phyloP scores from a whole-genome alignment of 2,113 vertebrate genomes.

The Aleadryas rufinucha region DNA sequence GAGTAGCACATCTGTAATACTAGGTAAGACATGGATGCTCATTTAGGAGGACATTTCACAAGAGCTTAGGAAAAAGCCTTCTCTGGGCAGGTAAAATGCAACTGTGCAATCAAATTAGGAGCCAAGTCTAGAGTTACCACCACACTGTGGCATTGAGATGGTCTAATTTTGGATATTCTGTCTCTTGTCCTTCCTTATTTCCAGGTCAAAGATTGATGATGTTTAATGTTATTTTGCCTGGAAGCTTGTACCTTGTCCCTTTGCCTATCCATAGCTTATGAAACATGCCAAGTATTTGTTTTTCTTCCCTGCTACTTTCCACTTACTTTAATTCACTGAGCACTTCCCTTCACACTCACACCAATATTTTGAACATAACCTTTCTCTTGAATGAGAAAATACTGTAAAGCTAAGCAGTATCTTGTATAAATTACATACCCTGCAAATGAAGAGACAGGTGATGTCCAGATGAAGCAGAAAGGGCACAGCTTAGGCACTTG shows the following conservation, averaged over 20 bases:
- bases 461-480: neutral
- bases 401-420: constrained; percentile 51
- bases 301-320: neutral
- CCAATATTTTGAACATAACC: constrained; percentile 44
- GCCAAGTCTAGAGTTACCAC: neutral
- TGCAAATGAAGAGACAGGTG: constrained; percentile 11
- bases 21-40: neutral
- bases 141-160: neutral
- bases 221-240: neutral
- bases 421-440: constrained; percentile 42
- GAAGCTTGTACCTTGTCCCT: neutral
- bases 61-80: neutral
- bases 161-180: neutral
- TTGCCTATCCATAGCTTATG: neutral
- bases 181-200: neutral
- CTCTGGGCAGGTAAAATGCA: neutral
- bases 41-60: neutral
- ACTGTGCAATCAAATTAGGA: neutral
- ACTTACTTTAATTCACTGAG: neutral
- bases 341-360: neutral
- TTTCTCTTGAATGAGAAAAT: constrained; percentile 43
- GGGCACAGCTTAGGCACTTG: neutral
- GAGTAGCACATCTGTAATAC: neutral
- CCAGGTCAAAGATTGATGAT: neutral
- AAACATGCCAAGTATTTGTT: neutral